A percentile compares a stretch with the other conserved stretches of the same genome.
Conservation (phyloP, 2,797 vertebrate genomes). For the Clarias pachynema region DNA sequence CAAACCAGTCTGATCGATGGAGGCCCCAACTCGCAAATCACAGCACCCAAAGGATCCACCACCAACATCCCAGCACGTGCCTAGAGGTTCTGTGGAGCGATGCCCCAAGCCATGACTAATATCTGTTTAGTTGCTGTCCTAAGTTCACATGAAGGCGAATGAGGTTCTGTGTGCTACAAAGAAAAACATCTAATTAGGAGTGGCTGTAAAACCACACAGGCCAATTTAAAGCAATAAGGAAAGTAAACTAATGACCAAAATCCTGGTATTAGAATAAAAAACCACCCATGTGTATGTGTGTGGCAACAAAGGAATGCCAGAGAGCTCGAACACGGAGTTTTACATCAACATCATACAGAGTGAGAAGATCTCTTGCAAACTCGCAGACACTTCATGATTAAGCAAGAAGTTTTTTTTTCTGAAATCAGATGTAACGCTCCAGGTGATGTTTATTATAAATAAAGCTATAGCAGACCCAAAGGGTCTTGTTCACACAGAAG, state of each 20-base stretch:
- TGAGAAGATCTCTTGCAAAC: background rate
- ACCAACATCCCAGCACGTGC: too few species aligned
- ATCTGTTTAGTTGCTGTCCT: background rate
- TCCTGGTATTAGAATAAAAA: slow-evolving; percentile 23
- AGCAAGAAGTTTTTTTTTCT: background rate
- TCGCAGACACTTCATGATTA: background rate
- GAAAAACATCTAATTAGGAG: slow-evolving; percentile 17
- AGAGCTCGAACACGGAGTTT: slow-evolving; percentile 3
- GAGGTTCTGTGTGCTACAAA: background rate
- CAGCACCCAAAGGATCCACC: too few species aligned
- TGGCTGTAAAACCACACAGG: slow-evolving; percentile 20
- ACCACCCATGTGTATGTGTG: slow-evolving; percentile 28
- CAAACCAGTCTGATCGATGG: too few species aligned
- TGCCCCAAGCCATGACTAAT: background rate
- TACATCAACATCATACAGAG: background rate
- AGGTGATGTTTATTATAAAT: background rate
- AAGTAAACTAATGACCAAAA: slow-evolving; percentile 24
- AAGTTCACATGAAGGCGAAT: background rate
- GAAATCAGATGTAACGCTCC: background rate
- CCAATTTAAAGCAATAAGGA: slow-evolving; percentile 25
- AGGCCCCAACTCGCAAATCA: too few species aligned
- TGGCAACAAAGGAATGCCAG: slow-evolving; percentile 24
- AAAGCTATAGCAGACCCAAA: background rate
- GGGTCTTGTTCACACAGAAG: background rate
- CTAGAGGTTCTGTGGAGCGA: too few species aligned